Conservation (phyloP, 2,113 vertebrate species). For the Taxidea taxus region DNA sequence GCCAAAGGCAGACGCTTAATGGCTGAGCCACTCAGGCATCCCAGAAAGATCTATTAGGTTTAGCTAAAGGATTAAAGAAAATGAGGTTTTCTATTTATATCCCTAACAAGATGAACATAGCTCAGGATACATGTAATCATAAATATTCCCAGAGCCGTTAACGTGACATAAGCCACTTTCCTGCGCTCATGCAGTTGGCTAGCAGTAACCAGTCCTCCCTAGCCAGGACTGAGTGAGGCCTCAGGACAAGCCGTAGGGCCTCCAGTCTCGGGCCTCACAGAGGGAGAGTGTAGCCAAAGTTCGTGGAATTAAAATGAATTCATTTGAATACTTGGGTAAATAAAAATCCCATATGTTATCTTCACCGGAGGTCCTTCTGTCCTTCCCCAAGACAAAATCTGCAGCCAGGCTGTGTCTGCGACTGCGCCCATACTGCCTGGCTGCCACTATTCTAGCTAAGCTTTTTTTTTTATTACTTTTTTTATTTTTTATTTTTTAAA, state of each 20-base stretch:
- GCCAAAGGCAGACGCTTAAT: too few species aligned
- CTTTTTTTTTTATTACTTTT: too few species aligned
- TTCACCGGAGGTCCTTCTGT: not conserved
- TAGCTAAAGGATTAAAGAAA: not conserved
- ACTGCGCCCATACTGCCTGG: too few species aligned
- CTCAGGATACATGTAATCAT: not conserved
- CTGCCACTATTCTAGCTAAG: too few species aligned
- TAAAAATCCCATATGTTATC: not conserved
- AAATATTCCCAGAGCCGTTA: not conserved
- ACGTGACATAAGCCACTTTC: rapidly evolving
- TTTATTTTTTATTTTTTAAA: too few species aligned
- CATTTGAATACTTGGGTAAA: not conserved
- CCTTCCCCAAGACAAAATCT: not conserved
- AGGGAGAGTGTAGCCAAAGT: rapidly evolving
- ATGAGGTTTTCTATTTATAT: not conserved
- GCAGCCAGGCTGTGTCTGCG: too few species aligned
- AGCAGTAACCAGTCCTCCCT: too few species aligned
- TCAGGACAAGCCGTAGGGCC: rapidly evolving
- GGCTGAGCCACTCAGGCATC: too few species aligned
- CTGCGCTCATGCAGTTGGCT: rapidly evolving
- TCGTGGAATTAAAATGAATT: not conserved
- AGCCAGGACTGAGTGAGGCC: rapidly evolving
- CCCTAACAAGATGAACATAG: not conserved
- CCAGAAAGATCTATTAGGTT: not conserved
- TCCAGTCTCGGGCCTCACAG: not conserved